Percentiles rank a stretch among this genome's conserved stretches.
phyloP scores from a whole-genome alignment of 2,113 vertebrate species.

The Cebus imitator region DNA sequence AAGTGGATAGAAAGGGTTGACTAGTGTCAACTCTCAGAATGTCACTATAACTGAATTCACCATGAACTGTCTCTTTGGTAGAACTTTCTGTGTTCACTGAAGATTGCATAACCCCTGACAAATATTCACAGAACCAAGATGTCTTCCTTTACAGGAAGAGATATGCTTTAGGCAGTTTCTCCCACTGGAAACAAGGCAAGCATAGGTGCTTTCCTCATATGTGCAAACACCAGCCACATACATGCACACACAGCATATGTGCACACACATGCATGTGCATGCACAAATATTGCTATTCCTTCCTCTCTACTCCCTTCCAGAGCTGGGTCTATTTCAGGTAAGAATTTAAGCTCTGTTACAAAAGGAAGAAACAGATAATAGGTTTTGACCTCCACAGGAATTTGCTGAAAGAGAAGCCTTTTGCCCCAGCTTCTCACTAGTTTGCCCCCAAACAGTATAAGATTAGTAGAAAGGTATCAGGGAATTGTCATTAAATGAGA shows the following conservation, averaged over 20 bases:
- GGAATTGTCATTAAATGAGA: neutral
- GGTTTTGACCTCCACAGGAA: neutral
- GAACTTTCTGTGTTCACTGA: neutral
- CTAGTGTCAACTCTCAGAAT: neutral
- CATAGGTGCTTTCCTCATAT: rapidly evolving
- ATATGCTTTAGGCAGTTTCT: neutral
- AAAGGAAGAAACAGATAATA: neutral
- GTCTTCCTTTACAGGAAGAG: neutral
- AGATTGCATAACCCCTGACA: neutral
- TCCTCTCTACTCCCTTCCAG: neutral
- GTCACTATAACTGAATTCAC: neutral
- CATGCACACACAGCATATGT: rapidly evolving
- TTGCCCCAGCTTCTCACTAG: neutral
- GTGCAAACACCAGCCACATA: neutral
- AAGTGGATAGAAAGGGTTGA: neutral
- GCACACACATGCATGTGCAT: rapidly evolving
- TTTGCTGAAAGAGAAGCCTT: neutral
- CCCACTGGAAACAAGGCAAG: neutral
- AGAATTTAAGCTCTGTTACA: neutral
- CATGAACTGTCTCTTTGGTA: neutral
- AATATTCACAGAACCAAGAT: neutral
- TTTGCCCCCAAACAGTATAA: neutral
- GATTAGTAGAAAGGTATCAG: neutral
- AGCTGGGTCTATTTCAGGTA: neutral
- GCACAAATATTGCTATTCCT: neutral